A percentile compares a stretch with the other conserved stretches of the same genome.
Conservation (phyloP, 2,113 vertebrate species). For the Lynx canadensis region DNA sequence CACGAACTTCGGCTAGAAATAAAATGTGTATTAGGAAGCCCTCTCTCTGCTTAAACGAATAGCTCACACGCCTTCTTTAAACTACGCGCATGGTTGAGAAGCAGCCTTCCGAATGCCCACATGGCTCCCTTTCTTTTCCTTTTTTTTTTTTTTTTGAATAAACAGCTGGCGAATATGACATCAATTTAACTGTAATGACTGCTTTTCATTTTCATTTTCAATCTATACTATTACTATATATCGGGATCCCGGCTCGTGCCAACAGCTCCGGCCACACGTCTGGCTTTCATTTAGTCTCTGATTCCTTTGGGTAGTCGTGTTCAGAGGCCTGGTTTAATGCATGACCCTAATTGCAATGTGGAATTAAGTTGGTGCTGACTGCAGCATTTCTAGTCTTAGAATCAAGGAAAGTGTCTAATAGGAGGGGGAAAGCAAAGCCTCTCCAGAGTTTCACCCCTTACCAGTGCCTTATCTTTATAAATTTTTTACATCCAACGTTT, state of each 20-base stretch:
- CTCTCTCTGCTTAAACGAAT: not conserved
- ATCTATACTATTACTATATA: constrained; percentile 84
- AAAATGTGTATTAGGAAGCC: not conserved
- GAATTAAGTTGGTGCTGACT: constrained; percentile 88
- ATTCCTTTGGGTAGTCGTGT: constrained; percentile 85
- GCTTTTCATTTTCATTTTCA: constrained; percentile 86
- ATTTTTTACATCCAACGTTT: constrained; percentile 72
- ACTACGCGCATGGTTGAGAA: not conserved
- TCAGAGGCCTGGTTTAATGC: constrained; percentile 87
- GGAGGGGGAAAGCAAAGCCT: constrained; percentile 79
- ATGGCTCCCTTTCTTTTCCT: not conserved
- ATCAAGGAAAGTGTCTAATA: constrained; percentile 83
- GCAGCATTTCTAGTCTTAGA: constrained; percentile 83
- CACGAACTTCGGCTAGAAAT: not conserved
- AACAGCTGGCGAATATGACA: constrained; percentile 79
- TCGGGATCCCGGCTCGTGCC: constrained; percentile 81
- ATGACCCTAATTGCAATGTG: constrained; percentile 89
- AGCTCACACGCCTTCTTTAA: not conserved
- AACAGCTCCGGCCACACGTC: constrained; percentile 84
- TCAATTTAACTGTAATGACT: constrained; percentile 85
- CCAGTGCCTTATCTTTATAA: constrained; percentile 81
- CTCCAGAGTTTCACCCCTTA: constrained; percentile 61
- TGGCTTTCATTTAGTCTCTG: constrained; percentile 84
- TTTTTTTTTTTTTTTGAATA: constrained; percentile 53
- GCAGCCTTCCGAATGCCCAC: constrained; percentile 30